Percentiles rank a stretch among this genome's conserved stretches.
Conservation (phyloP, 2,888 invertebrate genomes). For the Synanthedon formicaeformis region DNA sequence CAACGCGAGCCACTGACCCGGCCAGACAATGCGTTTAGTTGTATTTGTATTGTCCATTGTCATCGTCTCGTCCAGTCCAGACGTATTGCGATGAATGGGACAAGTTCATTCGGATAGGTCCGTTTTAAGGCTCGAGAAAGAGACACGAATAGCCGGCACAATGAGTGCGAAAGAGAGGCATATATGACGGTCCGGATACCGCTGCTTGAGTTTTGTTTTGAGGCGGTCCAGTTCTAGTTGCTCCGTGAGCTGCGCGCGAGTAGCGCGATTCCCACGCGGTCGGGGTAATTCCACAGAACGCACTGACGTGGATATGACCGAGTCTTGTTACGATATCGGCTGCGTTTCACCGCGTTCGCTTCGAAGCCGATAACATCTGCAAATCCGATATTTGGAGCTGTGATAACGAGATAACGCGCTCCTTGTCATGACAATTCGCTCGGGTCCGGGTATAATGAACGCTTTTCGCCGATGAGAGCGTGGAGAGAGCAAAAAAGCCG, state of each 20-base stretch:
- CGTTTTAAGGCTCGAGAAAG: slow-evolving; percentile 24
- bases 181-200: slow-evolving; percentile 45
- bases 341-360: slow-evolving; percentile 37
- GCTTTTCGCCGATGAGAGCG: slow-evolving; percentile 45
- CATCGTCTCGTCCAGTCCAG: slow-evolving; percentile 32
- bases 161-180: slow-evolving; percentile 23
- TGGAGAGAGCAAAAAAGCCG: slow-evolving; percentile 48
- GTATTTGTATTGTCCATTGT: slow-evolving; percentile 55
- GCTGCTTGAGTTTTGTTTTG: slow-evolving; percentile 58
- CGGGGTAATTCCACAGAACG: slow-evolving; percentile 6
- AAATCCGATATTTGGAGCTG: slow-evolving; percentile 55
- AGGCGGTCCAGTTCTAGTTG: slow-evolving; percentile 52
- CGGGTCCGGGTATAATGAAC: slow-evolving; percentile 50
- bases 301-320: slow-evolving; percentile 37
- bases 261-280: slow-evolving; percentile 26
- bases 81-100: slow-evolving; percentile 53
- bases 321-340: slow-evolving; percentile 47
- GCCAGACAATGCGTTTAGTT: slow-evolving; percentile 45
- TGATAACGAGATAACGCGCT: slow-evolving; percentile 47
- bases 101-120: slow-evolving; percentile 49
- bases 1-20: slow-evolving; percentile 37
- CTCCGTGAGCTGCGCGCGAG: slow-evolving; percentile 49
- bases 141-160: slow-evolving; percentile 20
- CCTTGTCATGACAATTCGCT: slow-evolving; percentile 38
- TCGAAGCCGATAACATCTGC: slow-evolving; percentile 51